A percentile compares a stretch with the other conserved stretches of the same genome.
Evolutionary conservation across 2,113 vertebrate species (phyloP).

Genomic region (Nematolebias whitei): DNA sequence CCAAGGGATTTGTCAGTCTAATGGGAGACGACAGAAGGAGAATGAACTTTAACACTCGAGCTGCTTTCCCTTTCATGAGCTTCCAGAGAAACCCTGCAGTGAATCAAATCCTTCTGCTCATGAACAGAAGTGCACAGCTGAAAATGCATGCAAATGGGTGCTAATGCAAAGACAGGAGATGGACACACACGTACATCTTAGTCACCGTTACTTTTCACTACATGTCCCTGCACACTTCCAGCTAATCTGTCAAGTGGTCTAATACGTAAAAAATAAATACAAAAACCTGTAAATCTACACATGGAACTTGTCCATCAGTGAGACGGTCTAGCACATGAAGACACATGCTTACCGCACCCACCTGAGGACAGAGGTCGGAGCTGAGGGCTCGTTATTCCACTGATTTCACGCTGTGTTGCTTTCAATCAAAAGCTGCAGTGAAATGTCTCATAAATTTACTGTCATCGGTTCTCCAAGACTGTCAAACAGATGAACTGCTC

Average conservation of each 20-base stretch:
- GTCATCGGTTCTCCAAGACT: conserved; percentile 29
- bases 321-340: conserved; percentile 1
- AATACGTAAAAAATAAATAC: conserved; percentile 9
- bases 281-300: not conserved
- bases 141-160: conserved; percentile 9
- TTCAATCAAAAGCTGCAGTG: conserved; percentile 57
- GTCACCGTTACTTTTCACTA: not conserved
- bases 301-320: not conserved
- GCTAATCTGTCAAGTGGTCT: conserved; percentile 38
- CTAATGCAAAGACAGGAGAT: conserved; percentile 6
- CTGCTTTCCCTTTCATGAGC: conserved; percentile 68
- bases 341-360: conserved; percentile 29
- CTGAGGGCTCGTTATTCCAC: conserved; percentile 44
- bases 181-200: conserved; percentile 5
- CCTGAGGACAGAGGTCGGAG: conserved; percentile 45
- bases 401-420: conserved; percentile 68
- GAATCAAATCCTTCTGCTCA: conserved; percentile 41
- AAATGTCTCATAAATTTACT: conserved; percentile 47
- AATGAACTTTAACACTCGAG: conserved; percentile 60
- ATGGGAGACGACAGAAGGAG: conserved; percentile 52
- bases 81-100: conserved; percentile 45
- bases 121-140: conserved; percentile 16
- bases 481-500: conserved; percentile 23
- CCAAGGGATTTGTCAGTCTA: conserved; percentile 59
- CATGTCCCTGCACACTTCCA: conserved; percentile 22